Conservation (phyloP, 2,797 vertebrate genomes). For the Mastacembelus armatus region DNA sequence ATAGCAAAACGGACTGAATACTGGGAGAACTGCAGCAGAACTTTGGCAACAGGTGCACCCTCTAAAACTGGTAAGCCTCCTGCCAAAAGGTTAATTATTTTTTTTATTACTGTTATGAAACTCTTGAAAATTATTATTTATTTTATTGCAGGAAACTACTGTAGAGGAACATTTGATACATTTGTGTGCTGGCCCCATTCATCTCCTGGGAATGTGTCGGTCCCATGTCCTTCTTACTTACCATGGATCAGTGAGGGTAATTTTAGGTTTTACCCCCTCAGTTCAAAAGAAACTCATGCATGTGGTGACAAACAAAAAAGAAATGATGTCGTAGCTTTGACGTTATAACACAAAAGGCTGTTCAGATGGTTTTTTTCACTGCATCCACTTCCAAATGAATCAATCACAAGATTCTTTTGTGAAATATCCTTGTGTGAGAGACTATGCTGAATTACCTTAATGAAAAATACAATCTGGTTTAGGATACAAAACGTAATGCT, state of each 20-base stretch:
- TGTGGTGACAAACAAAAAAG: no score
- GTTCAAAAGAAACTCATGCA: not conserved
- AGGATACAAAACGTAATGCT: no score
- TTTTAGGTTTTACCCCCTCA: not conserved
- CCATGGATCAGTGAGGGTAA: conserved; percentile 86
- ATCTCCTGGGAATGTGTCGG: conserved; percentile 90
- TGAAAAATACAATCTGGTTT: no score
- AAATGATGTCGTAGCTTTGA: not conserved
- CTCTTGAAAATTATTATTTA: not conserved
- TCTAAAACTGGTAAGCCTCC: conserved; percentile 83
- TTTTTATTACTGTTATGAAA: not conserved
- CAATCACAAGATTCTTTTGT: no score
- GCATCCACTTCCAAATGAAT: conserved; percentile 1
- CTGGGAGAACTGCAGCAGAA: conserved; percentile 86
- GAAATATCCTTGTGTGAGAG: no score
- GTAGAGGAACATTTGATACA: conserved; percentile 91
- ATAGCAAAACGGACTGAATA: conserved; percentile 88
- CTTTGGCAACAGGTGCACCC: conserved; percentile 62
- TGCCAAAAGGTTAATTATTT: no score
- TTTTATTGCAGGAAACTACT: conserved; percentile 84
- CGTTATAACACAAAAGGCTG: not conserved
- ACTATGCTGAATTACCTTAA: no score
- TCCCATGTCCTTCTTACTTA: conserved; percentile 92
- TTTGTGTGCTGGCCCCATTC: conserved; percentile 95
- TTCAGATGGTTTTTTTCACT: not conserved